These are phyloP conservation scores for Numida meleagris DNA, from an alignment of 2,113 vertebrate genomes.

Conservation along the genomic window DNA sequence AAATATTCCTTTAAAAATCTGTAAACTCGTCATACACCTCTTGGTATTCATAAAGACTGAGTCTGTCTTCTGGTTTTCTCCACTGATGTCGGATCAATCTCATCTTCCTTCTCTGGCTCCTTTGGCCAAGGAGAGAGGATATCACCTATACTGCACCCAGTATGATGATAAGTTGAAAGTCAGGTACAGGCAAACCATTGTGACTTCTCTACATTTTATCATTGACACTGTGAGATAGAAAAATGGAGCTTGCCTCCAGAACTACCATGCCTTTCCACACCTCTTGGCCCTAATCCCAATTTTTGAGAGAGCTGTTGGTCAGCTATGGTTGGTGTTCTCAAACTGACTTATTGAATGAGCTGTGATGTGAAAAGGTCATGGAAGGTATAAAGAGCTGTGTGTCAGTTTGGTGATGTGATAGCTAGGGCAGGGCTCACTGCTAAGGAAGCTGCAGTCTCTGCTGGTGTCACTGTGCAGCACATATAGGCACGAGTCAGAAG, in stretches of 20 bases:
- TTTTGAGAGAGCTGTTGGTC: not conserved
- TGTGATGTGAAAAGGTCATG: not conserved
- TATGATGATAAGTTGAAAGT: not conserved
- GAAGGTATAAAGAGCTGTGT: fast-evolving
- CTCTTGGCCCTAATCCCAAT: not conserved
- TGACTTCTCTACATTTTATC: not conserved
- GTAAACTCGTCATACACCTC: not conserved
- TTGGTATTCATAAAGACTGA: not conserved
- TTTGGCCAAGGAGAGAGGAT: not conserved
- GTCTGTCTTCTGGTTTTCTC: not conserved
- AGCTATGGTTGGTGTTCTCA: not conserved
- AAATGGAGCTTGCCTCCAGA: not conserved
- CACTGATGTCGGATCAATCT: not conserved
- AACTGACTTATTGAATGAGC: not conserved
- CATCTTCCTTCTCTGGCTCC: not conserved
- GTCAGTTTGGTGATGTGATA: fast-evolving
- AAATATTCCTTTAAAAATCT: not conserved
- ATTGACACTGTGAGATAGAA: not conserved
- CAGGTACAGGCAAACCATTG: not conserved
- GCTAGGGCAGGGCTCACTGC: not conserved
- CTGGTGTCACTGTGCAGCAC: not conserved
- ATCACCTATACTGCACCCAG: not conserved
- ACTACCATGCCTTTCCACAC: not conserved
- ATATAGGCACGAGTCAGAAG: not conserved
- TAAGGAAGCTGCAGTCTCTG: not conserved